These are phyloP conservation scores for Trogon melanurus DNA, from an alignment of 2,113 vertebrate species.

Conservation along the genomic window DNA sequence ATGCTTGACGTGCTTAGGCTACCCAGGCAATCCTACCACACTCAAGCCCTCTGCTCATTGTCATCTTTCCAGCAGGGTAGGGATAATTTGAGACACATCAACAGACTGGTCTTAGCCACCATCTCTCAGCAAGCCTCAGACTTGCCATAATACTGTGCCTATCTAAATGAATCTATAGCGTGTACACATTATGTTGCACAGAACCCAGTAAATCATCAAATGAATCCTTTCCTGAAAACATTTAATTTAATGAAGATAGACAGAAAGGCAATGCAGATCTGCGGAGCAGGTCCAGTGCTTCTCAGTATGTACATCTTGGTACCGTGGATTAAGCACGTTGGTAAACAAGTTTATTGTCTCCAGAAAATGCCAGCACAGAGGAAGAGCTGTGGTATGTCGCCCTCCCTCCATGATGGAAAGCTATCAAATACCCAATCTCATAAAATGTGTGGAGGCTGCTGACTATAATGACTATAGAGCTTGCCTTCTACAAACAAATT, in stretches of 20 bases:
- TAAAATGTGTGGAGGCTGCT: background rate
- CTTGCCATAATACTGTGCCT: background rate
- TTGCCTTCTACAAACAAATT: background rate
- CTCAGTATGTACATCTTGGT: background rate
- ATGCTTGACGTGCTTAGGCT: background rate
- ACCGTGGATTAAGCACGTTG: background rate
- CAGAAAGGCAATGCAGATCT: background rate
- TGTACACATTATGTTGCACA: background rate
- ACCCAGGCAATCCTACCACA: background rate
- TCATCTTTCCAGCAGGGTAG: background rate
- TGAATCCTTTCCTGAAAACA: background rate
- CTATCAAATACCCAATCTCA: background rate
- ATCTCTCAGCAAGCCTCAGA: background rate
- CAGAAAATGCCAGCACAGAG: background rate
- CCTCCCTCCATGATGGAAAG: background rate
- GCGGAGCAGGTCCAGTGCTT: background rate
- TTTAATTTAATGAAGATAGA: background rate
- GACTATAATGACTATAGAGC: rapidly evolving
- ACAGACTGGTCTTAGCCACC: background rate
- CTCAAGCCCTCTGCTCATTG: background rate
- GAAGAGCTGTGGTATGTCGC: background rate
- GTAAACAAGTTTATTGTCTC: background rate
- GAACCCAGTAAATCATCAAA: background rate
- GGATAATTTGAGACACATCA: background rate
- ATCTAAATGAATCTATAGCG: background rate